phyloP scores from a whole-genome alignment of 1,140 invertebrate species.

The Listronotus bonariensis region DNA sequence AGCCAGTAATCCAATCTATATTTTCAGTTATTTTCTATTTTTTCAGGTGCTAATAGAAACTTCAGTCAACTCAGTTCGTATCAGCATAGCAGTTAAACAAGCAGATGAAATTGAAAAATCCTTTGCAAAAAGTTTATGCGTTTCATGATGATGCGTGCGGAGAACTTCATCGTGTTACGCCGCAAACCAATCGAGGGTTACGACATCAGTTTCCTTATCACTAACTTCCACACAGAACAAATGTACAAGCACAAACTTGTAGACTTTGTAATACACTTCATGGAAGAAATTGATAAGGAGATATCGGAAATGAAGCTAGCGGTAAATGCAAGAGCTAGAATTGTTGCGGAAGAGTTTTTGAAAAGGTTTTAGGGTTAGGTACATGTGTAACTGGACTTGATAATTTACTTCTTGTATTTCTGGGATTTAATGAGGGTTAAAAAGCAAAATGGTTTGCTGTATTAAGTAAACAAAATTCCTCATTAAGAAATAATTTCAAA shows the following conservation, averaged over 20 bases:
- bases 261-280: constrained; percentile 99
- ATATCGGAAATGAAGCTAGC: constrained; percentile 99
- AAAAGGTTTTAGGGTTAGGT: constrained; percentile 70
- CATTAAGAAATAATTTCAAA: too few species aligned
- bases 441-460: not conserved
- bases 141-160: constrained; percentile 99
- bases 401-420: not conserved
- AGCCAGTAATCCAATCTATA: too few species aligned
- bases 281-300: constrained; percentile 99
- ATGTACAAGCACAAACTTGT: constrained; percentile 99
- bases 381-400: not conserved
- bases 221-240: constrained; percentile 98
- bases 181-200: constrained; percentile 97
- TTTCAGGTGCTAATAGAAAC: constrained; percentile 66
- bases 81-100: constrained; percentile 92
- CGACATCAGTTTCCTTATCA: constrained; percentile 99
- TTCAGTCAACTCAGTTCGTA: constrained; percentile 94
- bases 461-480: too few species aligned
- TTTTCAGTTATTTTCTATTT: not conserved
- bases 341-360: constrained; percentile 98
- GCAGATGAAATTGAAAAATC: constrained; percentile 98
- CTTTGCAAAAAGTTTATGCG: constrained; percentile 98
- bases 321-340: constrained; percentile 95
- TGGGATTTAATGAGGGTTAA: not conserved
- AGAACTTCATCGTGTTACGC: constrained; percentile 96